These are phyloP conservation scores for Eristalis pertinax DNA, from an alignment of 2,888 invertebrate species.

Conservation along the genomic window DNA sequence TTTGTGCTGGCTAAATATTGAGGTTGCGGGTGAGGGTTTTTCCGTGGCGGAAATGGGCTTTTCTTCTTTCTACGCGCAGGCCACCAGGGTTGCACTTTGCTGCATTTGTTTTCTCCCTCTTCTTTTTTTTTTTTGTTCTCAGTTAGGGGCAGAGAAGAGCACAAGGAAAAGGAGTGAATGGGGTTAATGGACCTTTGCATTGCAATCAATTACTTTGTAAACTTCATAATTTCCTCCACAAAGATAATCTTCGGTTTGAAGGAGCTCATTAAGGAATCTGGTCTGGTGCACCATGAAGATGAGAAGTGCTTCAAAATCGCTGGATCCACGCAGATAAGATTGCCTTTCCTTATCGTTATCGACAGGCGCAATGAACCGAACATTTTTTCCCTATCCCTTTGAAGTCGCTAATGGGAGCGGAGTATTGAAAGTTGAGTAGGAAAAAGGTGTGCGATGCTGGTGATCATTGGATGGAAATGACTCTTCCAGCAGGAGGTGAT, in stretches of 20 bases:
- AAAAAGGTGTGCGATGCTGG: too few relatives aligned
- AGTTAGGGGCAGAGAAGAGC: conserved; percentile 8
- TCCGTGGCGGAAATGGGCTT: conserved; percentile 8
- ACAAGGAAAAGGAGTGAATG: conserved; percentile 7
- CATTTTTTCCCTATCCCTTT: conserved; percentile 2
- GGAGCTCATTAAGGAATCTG: conserved; percentile 62
- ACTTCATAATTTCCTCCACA: conserved; percentile 59
- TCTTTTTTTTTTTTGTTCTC: not conserved
- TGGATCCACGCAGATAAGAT: conserved; percentile 1
- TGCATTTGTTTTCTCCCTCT: conserved; percentile 48
- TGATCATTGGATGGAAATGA: not conserved
- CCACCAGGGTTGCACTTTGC: conserved; percentile 43
- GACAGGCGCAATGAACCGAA: conserved; percentile 30
- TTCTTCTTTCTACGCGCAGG: conserved; percentile 24
- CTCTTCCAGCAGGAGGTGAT: too few relatives aligned
- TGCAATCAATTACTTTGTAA: conserved; percentile 72
- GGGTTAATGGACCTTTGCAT: conserved; percentile 71
- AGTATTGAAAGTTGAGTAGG: conserved; percentile 19
- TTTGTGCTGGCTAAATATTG: conserved; percentile 68
- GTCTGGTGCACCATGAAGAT: conserved; percentile 57
- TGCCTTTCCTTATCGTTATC: conserved; percentile 13
- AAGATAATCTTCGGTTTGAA: conserved; percentile 57
- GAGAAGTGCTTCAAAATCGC: conserved; percentile 32
- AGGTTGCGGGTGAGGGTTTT: conserved; percentile 58
- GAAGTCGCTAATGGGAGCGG: not conserved